Base-by-base conservation (phyloP, 2,888 invertebrate genomes). In the Pyrgus malvae region DNA sequence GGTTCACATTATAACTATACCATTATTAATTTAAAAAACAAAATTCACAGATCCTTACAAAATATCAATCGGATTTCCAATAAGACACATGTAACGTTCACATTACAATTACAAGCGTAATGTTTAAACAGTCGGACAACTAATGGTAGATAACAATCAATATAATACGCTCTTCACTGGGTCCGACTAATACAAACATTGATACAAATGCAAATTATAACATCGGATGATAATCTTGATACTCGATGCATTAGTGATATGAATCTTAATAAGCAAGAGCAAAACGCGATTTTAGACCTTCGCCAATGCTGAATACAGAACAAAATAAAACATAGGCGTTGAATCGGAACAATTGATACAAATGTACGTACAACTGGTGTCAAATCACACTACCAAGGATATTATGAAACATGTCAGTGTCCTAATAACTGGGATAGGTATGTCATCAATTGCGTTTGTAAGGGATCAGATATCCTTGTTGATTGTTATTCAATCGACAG, bases 31-130 rank as follows among this genome's bases (percentile, higher is more conserved):
- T 49, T 54, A 38, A 64, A 71, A 63, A 80, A 78, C 70, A 70
- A 79, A 78, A 74, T 68, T 76, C 73, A 71, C 70, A 74, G 73
- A 71, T 69, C 68, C 80, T 79, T 81, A 81, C 62, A 71, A 59
- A 76, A 72, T 80, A 80, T 78, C 74, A 76, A 74, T 78, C 40
- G 38, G 40, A 46, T 41, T 31, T 57, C 49, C 57, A 58, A 51
- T 31, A 44, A 42, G 46, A 33, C 46, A 37, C 50, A 19, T 23
- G n/a, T 12, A n/a, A 41, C 14, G 0, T 7, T 12, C 5, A 19
- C n/a, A 17, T 40, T 19, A 25, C 37, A 48, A 35, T 33, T n/a
- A 48, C 21, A 40, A 40, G n/a, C 6, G 19, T 8, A 16, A 25
- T 9, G 16, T 41, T 16, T 11, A 27, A 42, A 27, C 42, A 25